These are phyloP conservation scores for Dysdera silvatica DNA, from an alignment of 1,140 invertebrate genomes.

Conservation along the genomic window DNA sequence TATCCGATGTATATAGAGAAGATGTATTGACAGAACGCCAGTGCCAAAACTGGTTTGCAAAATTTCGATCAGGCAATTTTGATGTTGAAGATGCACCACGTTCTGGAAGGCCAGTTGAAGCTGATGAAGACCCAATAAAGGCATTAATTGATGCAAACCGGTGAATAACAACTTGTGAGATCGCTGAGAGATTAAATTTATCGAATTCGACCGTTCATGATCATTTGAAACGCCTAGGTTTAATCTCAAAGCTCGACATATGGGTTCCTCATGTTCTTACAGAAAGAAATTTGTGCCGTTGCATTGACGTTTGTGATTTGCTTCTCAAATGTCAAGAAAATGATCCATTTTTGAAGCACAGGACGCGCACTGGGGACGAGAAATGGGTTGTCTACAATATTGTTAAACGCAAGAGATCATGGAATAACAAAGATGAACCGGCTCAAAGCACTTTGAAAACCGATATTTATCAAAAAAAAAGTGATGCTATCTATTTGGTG, in stretches of 20 bases:
- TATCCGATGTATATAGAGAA: background rate
- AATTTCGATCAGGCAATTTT: background rate
- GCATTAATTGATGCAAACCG: background rate
- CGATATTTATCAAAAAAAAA: background rate
- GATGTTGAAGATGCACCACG: background rate
- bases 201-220: background rate
- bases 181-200: background rate
- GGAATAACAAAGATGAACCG: background rate
- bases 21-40: background rate
- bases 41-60: background rate
- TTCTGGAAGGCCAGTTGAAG: background rate
- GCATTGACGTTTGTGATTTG: background rate
- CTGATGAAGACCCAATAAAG: constrained; percentile 1
- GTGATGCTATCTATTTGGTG: background rate
- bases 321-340: constrained; percentile 2
- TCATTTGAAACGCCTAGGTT: background rate
- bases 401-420: background rate
- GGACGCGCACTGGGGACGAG: background rate
- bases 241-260: background rate
- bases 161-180: background rate
- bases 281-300: background rate
- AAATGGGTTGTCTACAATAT: background rate
- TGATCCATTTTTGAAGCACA: background rate
- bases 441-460: background rate
- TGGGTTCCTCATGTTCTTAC: background rate